Base-by-base conservation (phyloP, 2,888 invertebrate genomes). In the Drosophila niveifrons region DNA sequence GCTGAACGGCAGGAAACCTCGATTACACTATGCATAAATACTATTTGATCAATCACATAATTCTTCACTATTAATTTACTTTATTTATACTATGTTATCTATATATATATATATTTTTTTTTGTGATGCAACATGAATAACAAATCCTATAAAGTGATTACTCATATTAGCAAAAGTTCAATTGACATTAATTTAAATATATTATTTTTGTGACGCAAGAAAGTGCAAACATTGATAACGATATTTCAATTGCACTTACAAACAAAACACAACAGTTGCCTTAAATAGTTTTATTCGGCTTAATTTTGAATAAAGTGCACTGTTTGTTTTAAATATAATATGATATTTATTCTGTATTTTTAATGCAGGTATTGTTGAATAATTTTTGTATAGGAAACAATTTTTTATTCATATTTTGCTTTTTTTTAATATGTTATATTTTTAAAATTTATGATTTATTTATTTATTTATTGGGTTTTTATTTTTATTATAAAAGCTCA, bases 21-120 rank as follows among this genome's bases (percentile, higher is more conserved):
- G 58, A 41, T 66, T 52, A 61, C 66, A 66, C 51, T 57, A 3
- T 23, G 44, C 51, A 52, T 15, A 43, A 58, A 18, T 44, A 17
- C 31, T 65, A 17, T 55, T 29, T 48, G 29, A 53, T 43, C n/a
- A 29, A 17, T 29, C 23, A 23, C 23, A 23, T 23, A 23, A 23
- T 23, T 23, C 23, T 23, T 4, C 23, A 23, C 23, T 23, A 4
- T 23, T 23, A 3, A 23, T 23, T 23, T 23, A 23, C n/a, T n/a
- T n/a, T 23, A 23, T 23, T 23, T 23, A 23, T 23, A 23, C 6
- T 23, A 23, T 23, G 6, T 4, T 23, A 29, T 55, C 29, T 41
- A 17, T 53, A 11, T 53, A 29, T 15, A 10, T 3, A 6, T 29
- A 15, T 15, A 39, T 55, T 15, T 15, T 43, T 15, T 15, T 17